These are phyloP conservation scores for Lasius fuliginosus DNA, from an alignment of 2,888 invertebrate species.

Conservation along the genomic window DNA sequence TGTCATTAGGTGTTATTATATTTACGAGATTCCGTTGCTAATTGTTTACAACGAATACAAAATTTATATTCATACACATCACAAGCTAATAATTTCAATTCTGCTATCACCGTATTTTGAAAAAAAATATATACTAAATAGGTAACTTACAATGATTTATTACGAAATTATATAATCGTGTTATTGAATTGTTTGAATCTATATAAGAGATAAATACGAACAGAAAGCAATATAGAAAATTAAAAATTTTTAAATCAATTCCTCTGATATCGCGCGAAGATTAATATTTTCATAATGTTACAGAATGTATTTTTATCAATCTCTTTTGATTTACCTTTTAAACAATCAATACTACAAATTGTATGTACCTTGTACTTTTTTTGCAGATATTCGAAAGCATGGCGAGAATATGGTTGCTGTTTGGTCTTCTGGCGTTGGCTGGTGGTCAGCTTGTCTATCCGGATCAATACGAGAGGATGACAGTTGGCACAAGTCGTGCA, in stretches of 20 bases:
- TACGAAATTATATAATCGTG: not conserved
- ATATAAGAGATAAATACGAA: not conserved
- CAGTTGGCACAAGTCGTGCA: not conserved
- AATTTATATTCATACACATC: constrained; percentile 8
- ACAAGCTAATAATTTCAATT: not conserved
- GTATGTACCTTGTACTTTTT: not conserved
- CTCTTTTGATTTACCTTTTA: not conserved
- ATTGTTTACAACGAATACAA: not conserved
- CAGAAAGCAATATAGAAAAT: not conserved
- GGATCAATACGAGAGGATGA: constrained; percentile 66
- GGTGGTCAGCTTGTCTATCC: constrained; percentile 74
- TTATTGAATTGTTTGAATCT: not conserved
- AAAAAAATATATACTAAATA: not conserved
- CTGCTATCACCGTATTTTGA: not conserved
- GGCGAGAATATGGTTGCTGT: constrained; percentile 36
- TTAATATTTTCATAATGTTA: not conserved
- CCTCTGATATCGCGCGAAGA: not conserved
- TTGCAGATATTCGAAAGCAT: constrained; percentile 32
- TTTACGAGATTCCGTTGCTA: constrained; percentile 17
- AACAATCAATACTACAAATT: not conserved
- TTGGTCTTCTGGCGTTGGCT: constrained; percentile 58
- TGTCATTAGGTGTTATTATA: constrained; percentile 31
- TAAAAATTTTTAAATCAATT: constrained; percentile 11
- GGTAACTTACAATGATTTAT: not conserved
- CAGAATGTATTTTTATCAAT: not conserved